Base-by-base conservation (phyloP, 2,797 vertebrate species). In the Oceanodroma leucorhoa region DNA sequence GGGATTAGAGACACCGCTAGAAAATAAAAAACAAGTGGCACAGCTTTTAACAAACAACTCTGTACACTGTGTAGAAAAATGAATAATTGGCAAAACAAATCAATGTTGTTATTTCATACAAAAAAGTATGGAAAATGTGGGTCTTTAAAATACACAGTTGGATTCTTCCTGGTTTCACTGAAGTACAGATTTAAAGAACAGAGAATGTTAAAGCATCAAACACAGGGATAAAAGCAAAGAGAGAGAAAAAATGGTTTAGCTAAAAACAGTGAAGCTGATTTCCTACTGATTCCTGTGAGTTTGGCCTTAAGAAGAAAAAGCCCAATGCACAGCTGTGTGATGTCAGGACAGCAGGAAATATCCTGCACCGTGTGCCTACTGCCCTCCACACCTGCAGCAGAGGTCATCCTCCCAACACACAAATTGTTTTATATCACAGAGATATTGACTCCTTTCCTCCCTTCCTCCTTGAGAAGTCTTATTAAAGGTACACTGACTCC, bases 11-110 rank as follows among this genome's bases (percentile, higher is more conserved):
- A 85, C 67, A 92, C 67, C 0, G 1, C 85, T 62, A 89, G 70
- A 89, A 95, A 95, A 96, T 66, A 90, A 92, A 95, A 93, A 94
- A 53, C 83, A 95, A 97, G 90, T 90, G 91, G 55, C 65, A 90
- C 22, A 87, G 45, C 54, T 85, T 69, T 93, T 91, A 96, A 82
- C 64, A 95, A 90, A 96, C 66, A 94, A 78, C 30, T 57, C 23
- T 6, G 17, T 79, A 41, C 83, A 51, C 38, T 89, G 29, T 48
- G 62, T 43, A 94, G 86, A 92, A 83, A 91, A 83, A 89, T 14
- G 46, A 92, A 29, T 87, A 92, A 96, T 14, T 84, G 90, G 86
- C 41, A 94, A 95, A 96, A 96, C 88, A 96, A 96, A 96, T 90
- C 43, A 61, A 71, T 86, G 85, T 84, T 94, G 57, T 93, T 92